phyloP scores from a whole-genome alignment of 2,888 invertebrate genomes.

The Eupithecia tripunctaria region DNA sequence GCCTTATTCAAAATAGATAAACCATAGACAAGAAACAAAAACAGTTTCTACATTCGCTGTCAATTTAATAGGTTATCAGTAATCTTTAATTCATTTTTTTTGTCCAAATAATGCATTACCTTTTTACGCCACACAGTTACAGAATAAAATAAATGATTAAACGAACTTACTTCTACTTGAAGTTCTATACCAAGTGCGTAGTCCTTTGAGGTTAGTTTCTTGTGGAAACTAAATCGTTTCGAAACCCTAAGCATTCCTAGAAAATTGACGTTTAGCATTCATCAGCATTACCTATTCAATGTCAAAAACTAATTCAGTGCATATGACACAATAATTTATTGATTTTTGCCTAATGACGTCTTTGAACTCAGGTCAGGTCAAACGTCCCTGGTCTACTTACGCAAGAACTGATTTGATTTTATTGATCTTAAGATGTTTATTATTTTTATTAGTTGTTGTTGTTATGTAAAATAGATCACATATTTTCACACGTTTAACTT shows the following conservation, averaged over 20 bases:
- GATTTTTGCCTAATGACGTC: slow-evolving; percentile 11
- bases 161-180: too few species aligned
- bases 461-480: not conserved
- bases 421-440: not conserved
- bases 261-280: not conserved
- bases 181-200: too few species aligned
- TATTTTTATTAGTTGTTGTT: not conserved
- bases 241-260: not conserved
- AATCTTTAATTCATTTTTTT: too few species aligned
- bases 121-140: too few species aligned
- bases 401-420: slow-evolving; percentile 7
- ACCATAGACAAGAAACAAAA: too few species aligned
- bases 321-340: not conserved
- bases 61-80: not conserved
- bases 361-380: slow-evolving; percentile 19
- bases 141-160: too few species aligned
- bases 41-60: not conserved
- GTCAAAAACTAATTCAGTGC: slow-evolving; percentile 10
- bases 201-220: too few species aligned
- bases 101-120: too few species aligned
- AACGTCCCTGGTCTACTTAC: slow-evolving; percentile 19
- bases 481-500: not conserved
- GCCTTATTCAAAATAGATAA: too few species aligned
- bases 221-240: not conserved
- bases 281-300: slow-evolving; percentile 4